A percentile compares a stretch with the other conserved stretches of the same genome.
Conservation (phyloP, 2,888 invertebrate genomes). For the Lasioglossum villosulum region DNA sequence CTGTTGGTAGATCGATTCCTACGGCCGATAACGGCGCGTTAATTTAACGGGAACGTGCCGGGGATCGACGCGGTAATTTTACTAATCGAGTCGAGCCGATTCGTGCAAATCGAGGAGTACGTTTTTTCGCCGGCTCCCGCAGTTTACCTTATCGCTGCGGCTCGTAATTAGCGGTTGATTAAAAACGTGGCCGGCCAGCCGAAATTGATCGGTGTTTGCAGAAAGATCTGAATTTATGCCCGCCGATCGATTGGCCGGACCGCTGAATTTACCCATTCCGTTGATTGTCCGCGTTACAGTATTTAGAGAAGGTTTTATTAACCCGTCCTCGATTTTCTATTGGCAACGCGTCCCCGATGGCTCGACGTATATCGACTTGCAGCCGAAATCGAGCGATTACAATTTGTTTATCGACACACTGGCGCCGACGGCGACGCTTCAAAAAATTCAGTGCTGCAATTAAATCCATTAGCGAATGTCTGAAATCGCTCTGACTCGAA, state of each 20-base stretch:
- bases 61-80: slow-evolving; percentile 19
- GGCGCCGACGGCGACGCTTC: not conserved
- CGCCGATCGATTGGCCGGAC: not conserved
- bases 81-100: slow-evolving; percentile 27
- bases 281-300: not conserved
- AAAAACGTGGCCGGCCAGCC: not conserved
- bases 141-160: slow-evolving; percentile 4
- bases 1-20: slow-evolving; percentile 34
- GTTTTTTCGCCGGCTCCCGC: not conserved
- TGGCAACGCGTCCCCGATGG: not conserved
- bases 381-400: not conserved
- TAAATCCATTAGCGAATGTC: not conserved
- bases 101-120: not conserved
- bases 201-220: slow-evolving; percentile 22
- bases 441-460: not conserved
- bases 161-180: slow-evolving; percentile 31
- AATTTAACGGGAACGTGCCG: slow-evolving; percentile 39
- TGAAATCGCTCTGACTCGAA: not conserved
- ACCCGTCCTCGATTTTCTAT: not conserved
- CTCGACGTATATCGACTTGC: not conserved
- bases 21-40: slow-evolving; percentile 29
- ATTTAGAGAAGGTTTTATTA: slow-evolving; percentile 10
- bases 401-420: slow-evolving; percentile 2
- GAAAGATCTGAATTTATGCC: slow-evolving; percentile 9
- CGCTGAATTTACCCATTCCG: not conserved